These are phyloP conservation scores for Gallinago solitaria DNA, from an alignment of 2,797 vertebrate genomes.

Conservation along the genomic window DNA sequence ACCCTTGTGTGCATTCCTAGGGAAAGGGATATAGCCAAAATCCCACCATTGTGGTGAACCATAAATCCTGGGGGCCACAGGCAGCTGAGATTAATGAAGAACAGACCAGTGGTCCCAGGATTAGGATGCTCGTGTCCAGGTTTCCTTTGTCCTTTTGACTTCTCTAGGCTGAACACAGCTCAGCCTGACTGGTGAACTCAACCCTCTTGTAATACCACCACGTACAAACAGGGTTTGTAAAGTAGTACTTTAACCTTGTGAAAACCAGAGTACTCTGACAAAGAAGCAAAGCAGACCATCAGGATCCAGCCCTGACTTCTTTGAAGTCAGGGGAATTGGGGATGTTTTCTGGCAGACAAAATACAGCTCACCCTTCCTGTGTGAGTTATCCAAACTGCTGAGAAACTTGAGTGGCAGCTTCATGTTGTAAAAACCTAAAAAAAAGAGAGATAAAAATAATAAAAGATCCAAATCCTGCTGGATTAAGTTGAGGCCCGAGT, in stretches of 20 bases:
- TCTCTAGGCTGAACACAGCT: not conserved
- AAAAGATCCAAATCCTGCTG: constrained; percentile 49
- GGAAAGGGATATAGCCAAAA: not conserved
- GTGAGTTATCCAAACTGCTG: constrained; percentile 1
- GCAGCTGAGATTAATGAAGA: constrained; percentile 18
- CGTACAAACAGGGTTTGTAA: not conserved
- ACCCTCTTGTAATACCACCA: not conserved
- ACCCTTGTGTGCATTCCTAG: not conserved
- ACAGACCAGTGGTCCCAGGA: not conserved
- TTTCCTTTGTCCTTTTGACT: not conserved
- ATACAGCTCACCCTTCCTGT: constrained; percentile 17
- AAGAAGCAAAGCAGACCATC: not conserved
- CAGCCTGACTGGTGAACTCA: not conserved
- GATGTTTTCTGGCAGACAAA: constrained; percentile 47
- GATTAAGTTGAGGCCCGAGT: constrained; percentile 46
- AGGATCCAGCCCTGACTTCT: not conserved
- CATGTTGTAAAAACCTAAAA: constrained; percentile 3
- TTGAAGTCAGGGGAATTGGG: not conserved
- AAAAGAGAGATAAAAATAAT: constrained; percentile 45
- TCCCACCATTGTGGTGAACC: not conserved
- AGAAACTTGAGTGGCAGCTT: constrained; percentile 33
- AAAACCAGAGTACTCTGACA: not conserved
- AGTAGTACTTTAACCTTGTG: not conserved
- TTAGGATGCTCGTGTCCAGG: not conserved
- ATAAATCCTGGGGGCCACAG: constrained; percentile 10